A percentile compares a stretch with the other conserved stretches of the same genome.
These are phyloP conservation scores for Polietes domitor DNA, from an alignment of 2,888 invertebrate genomes.

Conservation along the genomic window DNA sequence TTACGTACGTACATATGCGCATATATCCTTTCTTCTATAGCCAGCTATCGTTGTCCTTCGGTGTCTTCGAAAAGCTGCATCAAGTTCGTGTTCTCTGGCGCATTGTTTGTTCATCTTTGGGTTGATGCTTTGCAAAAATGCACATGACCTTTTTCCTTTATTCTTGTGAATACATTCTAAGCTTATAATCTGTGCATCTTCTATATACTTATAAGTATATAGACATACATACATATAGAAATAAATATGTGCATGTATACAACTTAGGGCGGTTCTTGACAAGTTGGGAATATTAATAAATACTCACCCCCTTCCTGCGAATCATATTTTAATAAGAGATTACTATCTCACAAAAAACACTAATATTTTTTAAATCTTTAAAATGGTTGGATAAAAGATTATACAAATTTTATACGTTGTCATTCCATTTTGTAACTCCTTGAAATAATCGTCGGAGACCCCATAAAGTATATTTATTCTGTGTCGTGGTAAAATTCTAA, in stretches of 20 bases:
- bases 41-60: neutral
- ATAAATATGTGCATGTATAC: neutral
- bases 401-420: too few relatives aligned
- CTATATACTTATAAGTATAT: neutral
- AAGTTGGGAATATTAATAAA: constrained; percentile 2
- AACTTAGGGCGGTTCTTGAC: neutral
- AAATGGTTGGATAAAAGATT: too few relatives aligned
- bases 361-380: too few relatives aligned
- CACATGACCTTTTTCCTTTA: constrained; percentile 62
- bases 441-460: too few relatives aligned
- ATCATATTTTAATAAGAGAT: too few relatives aligned
- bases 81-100: constrained; percentile 20
- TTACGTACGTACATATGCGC: neutral
- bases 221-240: constrained; percentile 23
- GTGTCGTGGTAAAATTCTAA: too few relatives aligned
- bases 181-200: constrained; percentile 59
- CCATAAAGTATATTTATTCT: too few relatives aligned
- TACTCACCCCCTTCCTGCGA: too few relatives aligned
- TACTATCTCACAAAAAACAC: too few relatives aligned
- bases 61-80: neutral
- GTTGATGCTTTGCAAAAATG: constrained; percentile 48
- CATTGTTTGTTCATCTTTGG: constrained; percentile 53
- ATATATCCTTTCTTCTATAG: neutral
- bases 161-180: constrained; percentile 59
- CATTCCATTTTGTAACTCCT: too few relatives aligned